Evolutionary conservation across 1,140 invertebrate genomes (phyloP).

Genomic region (Zelostemma sp.): DNA sequence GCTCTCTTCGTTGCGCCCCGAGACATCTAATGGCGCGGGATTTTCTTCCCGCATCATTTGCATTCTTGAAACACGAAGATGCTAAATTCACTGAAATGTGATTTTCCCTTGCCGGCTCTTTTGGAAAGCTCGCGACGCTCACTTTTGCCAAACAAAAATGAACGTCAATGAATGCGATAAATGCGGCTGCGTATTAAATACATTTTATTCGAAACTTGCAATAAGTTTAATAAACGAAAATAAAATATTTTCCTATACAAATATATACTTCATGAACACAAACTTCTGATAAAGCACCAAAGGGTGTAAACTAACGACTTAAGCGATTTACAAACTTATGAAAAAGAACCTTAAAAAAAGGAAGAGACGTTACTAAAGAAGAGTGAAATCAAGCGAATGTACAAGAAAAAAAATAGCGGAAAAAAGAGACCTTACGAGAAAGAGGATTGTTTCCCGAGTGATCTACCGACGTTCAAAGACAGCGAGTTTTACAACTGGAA

Average conservation of each 20-base stretch:
- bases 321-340: conserved; percentile 36
- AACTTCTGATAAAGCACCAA: conserved; percentile 35
- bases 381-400: conserved; percentile 41
- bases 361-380: conserved; percentile 6
- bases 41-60: too few relatives aligned
- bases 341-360: conserved; percentile 6
- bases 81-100: too few relatives aligned
- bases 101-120: too few relatives aligned
- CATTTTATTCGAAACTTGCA: not conserved
- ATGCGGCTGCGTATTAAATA: not conserved
- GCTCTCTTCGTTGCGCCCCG: too few relatives aligned
- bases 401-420: conserved; percentile 33
- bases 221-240: not conserved
- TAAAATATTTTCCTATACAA: conserved; percentile 1
- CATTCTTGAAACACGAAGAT: too few relatives aligned
- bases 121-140: too few relatives aligned
- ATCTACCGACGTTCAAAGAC: conserved; percentile 9
- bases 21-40: too few relatives aligned
- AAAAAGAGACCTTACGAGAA: conserved; percentile 27
- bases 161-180: conserved; percentile 10
- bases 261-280: conserved; percentile 9
- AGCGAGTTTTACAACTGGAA: conserved; percentile 23
- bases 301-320: conserved; percentile 32
- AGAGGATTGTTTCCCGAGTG: conserved; percentile 2
- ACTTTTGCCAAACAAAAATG: conserved; percentile 9